A percentile compares a stretch with the other conserved stretches of the same genome.
Evolutionary conservation across 1,140 invertebrate genomes (phyloP).

Genomic region (Ceratitis capitata): DNA sequence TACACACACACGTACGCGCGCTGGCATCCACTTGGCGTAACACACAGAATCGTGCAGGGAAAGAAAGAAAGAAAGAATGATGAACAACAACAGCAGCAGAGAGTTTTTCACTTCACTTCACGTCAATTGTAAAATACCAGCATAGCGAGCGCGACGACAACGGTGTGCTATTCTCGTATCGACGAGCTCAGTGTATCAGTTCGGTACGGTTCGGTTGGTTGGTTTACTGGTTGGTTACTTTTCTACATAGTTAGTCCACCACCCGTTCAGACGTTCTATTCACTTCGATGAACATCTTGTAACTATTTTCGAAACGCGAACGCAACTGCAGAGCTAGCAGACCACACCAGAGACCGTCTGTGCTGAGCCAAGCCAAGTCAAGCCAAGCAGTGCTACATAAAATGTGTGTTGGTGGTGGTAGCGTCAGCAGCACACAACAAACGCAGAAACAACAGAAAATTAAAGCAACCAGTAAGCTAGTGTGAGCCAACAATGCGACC

Average conservation of each 20-base stretch:
- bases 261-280: slow-evolving; percentile 63
- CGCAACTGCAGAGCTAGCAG: slow-evolving; percentile 63
- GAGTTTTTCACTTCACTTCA: slow-evolving; percentile 20
- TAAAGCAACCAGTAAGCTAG: background rate
- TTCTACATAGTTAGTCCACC: slow-evolving; percentile 39
- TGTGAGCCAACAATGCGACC: slow-evolving; percentile 3
- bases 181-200: too few species aligned
- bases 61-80: background rate
- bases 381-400: slow-evolving; percentile 44
- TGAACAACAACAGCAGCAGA: background rate
- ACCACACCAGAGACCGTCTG: slow-evolving; percentile 45
- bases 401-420: background rate
- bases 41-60: background rate
- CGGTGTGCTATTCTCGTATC: too few species aligned
- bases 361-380: slow-evolving; percentile 49
- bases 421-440: background rate
- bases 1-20: background rate
- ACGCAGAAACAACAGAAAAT: slow-evolving; percentile 7
- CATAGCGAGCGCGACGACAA: too few species aligned
- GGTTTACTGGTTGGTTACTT: background rate
- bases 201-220: too few species aligned
- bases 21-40: background rate
- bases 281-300: slow-evolving; percentile 65
- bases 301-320: slow-evolving; percentile 65
- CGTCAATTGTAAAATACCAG: slow-evolving; percentile 10